These are phyloP conservation scores for Phymorhynchus buccinoides DNA, from an alignment of 1,140 invertebrate genomes.

Conservation along the genomic window DNA sequence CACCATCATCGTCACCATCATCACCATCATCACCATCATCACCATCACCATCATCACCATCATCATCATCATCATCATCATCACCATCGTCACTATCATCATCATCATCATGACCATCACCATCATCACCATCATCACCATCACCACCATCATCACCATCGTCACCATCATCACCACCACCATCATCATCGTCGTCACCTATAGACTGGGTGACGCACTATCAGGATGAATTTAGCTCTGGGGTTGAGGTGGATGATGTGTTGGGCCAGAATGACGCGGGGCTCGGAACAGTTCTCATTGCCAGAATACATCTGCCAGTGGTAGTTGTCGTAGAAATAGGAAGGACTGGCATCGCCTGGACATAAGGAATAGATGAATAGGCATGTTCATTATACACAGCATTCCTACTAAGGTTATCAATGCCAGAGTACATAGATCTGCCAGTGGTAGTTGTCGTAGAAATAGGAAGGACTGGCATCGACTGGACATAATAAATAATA, in stretches of 20 bases:
- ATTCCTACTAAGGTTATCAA: no score
- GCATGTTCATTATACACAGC: no score
- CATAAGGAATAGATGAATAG: no score
- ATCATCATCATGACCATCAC: no score
- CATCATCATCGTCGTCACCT: no score
- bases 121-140: no score
- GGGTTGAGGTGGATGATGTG: slow-evolving; percentile 50
- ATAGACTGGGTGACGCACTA: slow-evolving; percentile 50
- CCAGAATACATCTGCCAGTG: slow-evolving; percentile 30
- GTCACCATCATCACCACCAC: neutral
- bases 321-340: slow-evolving; percentile 49
- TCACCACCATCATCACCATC: slow-evolving; percentile 1
- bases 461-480: no score
- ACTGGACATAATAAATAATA: no score
- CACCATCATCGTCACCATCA: slow-evolving; percentile 3
- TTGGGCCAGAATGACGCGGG: slow-evolving; percentile 40
- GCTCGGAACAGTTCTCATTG: slow-evolving; percentile 39
- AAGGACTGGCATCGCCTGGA: no score
- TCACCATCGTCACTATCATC: neutral
- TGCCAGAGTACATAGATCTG: no score
- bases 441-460: no score
- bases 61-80: slow-evolving; percentile 16
- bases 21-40: slow-evolving; percentile 8
- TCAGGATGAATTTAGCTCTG: slow-evolving; percentile 49
- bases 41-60: slow-evolving; percentile 6